Evolutionary conservation across 2,888 invertebrate genomes (phyloP).

Genomic region (Chromoteleia sp.): DNA sequence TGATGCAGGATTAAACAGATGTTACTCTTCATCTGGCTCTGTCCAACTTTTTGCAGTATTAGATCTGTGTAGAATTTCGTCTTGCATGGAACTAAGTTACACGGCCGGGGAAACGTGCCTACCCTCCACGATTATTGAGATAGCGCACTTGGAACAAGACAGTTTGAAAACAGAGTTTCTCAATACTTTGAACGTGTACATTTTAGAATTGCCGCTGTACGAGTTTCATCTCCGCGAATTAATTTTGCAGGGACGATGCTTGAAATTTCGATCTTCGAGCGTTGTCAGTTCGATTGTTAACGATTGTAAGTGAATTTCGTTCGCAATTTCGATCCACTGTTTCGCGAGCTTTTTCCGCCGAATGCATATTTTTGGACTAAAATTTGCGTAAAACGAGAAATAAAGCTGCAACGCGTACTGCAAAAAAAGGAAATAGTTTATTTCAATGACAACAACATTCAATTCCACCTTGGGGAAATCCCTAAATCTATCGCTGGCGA

Average conservation of each 20-base stretch:
- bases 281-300: slow-evolving; percentile 12
- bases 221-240: slow-evolving; percentile 26
- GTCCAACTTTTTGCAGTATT: slow-evolving; percentile 62
- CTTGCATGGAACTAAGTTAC: slow-evolving; percentile 43
- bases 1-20: slow-evolving; percentile 60
- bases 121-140: slow-evolving; percentile 57
- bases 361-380: slow-evolving; percentile 6
- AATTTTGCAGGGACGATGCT: slow-evolving; percentile 16
- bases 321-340: slow-evolving; percentile 4
- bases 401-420: neutral
- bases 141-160: slow-evolving; percentile 43
- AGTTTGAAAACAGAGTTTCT: slow-evolving; percentile 60
- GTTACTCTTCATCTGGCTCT: slow-evolving; percentile 43
- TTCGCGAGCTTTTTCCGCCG: neutral
- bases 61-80: slow-evolving; percentile 44
- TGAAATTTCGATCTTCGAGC: slow-evolving; percentile 8
- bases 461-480: slow-evolving; percentile 37
- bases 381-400: slow-evolving; percentile 22
- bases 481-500: slow-evolving; percentile 35
- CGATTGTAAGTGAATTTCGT: slow-evolving; percentile 27
- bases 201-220: slow-evolving; percentile 49
- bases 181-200: slow-evolving; percentile 61
- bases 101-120: slow-evolving; percentile 28
- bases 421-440: slow-evolving; percentile 39
- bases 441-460: slow-evolving; percentile 61